A percentile compares a stretch with the other conserved stretches of the same genome.
These are phyloP conservation scores for Agelaius tricolor DNA, from an alignment of 2,113 vertebrate species.

Conservation along the genomic window DNA sequence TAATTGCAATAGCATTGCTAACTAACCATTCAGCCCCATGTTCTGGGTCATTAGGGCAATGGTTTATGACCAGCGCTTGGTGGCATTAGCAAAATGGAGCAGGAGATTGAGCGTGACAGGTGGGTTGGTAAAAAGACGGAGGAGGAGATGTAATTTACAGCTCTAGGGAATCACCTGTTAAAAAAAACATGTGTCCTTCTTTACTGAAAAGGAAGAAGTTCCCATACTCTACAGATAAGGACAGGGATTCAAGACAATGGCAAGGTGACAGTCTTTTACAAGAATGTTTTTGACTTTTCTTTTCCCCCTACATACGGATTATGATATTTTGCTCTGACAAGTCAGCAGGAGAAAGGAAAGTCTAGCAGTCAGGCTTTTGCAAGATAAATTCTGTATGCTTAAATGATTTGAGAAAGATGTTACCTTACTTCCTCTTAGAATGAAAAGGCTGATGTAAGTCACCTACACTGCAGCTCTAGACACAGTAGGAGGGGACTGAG, in stretches of 20 bases:
- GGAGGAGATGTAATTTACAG: constrained; percentile 22
- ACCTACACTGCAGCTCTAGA: constrained; percentile 21
- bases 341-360: constrained; percentile 44
- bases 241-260: not conserved
- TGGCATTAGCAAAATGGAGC: constrained; percentile 68
- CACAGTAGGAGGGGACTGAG: not conserved
- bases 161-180: not conserved
- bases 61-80: constrained; percentile 68
- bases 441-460: constrained; percentile 57
- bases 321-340: not conserved
- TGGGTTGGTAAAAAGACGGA: not conserved
- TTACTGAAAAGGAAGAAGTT: not conserved
- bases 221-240: not conserved
- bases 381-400: constrained; percentile 61
- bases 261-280: not conserved
- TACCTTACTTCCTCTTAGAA: constrained; percentile 48
- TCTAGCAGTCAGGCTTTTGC: constrained; percentile 52
- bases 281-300: not conserved
- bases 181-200: not conserved
- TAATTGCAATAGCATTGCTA: constrained; percentile 68
- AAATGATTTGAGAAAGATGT: constrained; percentile 65
- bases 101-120: not conserved
- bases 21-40: constrained; percentile 66
- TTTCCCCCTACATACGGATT: fast-evolving
- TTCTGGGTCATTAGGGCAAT: constrained; percentile 75